Percentiles rank a stretch among this genome's conserved stretches.
Conservation (phyloP, 2,113 vertebrate genomes). For the Menidia beryllina region DNA sequence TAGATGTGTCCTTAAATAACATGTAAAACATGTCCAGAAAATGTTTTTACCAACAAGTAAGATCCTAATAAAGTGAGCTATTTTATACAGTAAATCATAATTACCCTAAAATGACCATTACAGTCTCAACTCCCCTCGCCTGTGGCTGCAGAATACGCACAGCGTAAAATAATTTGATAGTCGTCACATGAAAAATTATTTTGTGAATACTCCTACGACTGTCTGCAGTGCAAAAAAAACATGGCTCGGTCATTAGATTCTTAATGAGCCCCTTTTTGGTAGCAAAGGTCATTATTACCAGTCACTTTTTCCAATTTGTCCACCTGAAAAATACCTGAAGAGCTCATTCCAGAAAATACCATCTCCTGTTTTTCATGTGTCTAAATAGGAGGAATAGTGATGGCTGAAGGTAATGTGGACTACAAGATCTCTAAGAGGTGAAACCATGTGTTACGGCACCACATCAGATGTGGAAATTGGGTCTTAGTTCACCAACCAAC, state of each 20-base stretch:
- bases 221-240: neutral
- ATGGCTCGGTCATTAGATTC: conserved; percentile 28
- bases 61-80: no score
- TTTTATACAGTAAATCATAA: neutral
- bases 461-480: conserved; percentile 28
- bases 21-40: no score
- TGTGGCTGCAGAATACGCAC: neutral
- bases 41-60: no score
- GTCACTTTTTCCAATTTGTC: conserved; percentile 19
- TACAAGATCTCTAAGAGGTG: neutral
- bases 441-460: conserved; percentile 21
- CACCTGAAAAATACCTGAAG: conserved; percentile 3
- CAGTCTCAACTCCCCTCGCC: neutral
- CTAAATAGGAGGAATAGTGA: neutral
- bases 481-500: conserved; percentile 42
- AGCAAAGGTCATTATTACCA: conserved; percentile 9
- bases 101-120: neutral
- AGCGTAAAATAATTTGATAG: neutral
- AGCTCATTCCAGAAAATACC: neutral
- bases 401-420: neutral
- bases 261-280: conserved; percentile 24
- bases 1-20: no score
- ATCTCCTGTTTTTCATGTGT: neutral
- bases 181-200: no score
- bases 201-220: no score